phyloP scores from a whole-genome alignment of 1,140 invertebrate species.

The Yoshiicerus persimilis region DNA sequence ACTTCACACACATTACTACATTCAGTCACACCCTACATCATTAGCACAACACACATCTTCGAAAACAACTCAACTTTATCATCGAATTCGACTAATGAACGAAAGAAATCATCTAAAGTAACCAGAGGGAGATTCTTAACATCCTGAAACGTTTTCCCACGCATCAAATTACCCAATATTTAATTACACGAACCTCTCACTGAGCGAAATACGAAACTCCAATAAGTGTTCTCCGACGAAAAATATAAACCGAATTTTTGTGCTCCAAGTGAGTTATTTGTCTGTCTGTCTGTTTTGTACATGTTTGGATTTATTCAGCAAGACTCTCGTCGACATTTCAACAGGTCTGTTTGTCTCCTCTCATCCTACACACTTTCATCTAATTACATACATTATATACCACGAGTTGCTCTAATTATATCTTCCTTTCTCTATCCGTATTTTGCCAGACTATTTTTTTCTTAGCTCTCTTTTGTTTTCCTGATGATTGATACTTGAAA shows the following conservation, averaged over 20 bases:
- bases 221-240: conserved; percentile 3
- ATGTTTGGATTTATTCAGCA: conserved; percentile 8
- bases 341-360: not conserved
- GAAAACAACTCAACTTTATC: not conserved
- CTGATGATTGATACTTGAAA: not conserved
- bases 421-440: not conserved
- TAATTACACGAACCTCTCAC: not conserved
- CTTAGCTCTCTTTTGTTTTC: not conserved
- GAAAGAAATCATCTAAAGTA: not conserved
- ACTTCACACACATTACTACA: not conserved
- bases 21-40: not conserved
- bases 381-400: not conserved
- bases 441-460: not conserved
- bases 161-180: not conserved
- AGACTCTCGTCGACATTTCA: not conserved
- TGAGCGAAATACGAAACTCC: conserved; percentile 10
- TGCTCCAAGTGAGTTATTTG: not conserved
- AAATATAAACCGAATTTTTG: not conserved
- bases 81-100: conserved; percentile 5
- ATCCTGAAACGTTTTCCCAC: not conserved
- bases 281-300: conserved; percentile 3
- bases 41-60: not conserved
- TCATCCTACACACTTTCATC: not conserved
- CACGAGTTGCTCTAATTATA: not conserved
- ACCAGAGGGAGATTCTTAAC: not conserved